These are phyloP conservation scores for Euborellia annulipes DNA, from an alignment of 1,140 invertebrate species.

Conservation along the genomic window DNA sequence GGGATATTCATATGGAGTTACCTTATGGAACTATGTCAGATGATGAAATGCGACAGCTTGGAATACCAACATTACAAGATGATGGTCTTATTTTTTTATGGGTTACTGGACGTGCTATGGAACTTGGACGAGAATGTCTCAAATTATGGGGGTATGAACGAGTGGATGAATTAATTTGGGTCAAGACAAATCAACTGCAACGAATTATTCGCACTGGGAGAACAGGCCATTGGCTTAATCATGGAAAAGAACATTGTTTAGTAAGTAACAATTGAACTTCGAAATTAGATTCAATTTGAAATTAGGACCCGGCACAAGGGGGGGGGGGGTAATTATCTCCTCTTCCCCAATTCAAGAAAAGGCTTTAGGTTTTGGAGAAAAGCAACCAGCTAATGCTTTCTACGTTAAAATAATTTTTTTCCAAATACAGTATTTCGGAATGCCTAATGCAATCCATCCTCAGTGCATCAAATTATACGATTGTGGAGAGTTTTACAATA, in stretches of 20 bases:
- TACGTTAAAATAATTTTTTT: too few species aligned
- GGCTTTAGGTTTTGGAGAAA: too few species aligned
- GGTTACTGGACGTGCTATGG: conserved; percentile 97
- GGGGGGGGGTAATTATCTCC: too few species aligned
- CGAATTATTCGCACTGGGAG: conserved; percentile 90
- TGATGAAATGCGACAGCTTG: conserved; percentile 93
- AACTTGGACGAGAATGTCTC: conserved; percentile 82
- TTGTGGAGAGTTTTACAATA: too few species aligned
- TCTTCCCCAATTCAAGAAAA: too few species aligned
- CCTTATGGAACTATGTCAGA: conserved; percentile 99
- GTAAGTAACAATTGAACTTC: conserved; percentile 29
- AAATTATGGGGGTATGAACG: conserved; percentile 90
- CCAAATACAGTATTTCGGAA: too few species aligned
- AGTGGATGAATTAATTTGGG: conserved; percentile 96
- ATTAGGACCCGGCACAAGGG: too few species aligned
- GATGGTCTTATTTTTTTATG: conserved; percentile 93
- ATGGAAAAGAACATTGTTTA: conserved; percentile 96
- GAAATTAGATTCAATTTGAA: too few species aligned
- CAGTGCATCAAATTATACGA: too few species aligned
- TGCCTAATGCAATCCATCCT: too few species aligned
- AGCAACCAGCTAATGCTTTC: too few species aligned
- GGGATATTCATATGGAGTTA: conserved; percentile 97
- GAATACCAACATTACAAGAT: conserved; percentile 81
- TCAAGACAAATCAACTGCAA: conserved; percentile 96
- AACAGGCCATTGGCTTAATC: conserved; percentile 96